Evolutionary conservation across 2,113 vertebrate species (phyloP), one percentile per base, ranked within the genome.

Genomic region (Lepus americanus): DNA sequence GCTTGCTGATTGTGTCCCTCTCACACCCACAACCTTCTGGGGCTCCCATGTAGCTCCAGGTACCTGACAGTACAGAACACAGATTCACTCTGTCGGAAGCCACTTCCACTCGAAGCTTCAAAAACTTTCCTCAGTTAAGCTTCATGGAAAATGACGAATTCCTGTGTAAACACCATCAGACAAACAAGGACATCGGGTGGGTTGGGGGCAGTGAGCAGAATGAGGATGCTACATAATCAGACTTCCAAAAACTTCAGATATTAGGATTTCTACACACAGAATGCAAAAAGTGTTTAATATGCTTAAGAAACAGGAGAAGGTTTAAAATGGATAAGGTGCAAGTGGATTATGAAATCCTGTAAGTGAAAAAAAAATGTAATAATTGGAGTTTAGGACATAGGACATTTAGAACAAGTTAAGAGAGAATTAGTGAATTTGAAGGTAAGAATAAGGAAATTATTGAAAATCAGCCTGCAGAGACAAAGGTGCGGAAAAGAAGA

Each of bases 381-480:
- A 76, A 87, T 29, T 84, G 31, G 25, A 92, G 61, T 90, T 92
- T 33, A 73, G 87, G 82, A 83, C 59, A 87, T 22, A 13, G 44
- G 55, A 84, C 9, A 44, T 81, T 89, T 67, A 92, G 76, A 86
- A 22, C 49, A 92, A 86, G 53, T 49, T 59, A 89, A 94, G 51
- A 84, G 63, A 92, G 39, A 89, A 51, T 89, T 83, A 66, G 25
- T 81, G 31, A 92, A 78, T 66, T 29, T 86, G 92, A 89, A 92
- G 55, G 31, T 29, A 81, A 53, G 91, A 87, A 73, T 72, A 39
- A 77, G 23, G 31, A 89, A 31, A 81, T 49, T 36, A 69, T 53
- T 92, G 69, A 66, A 72, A 92, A 70, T 51, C 12, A 94, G 16
- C 19, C 33, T n/a, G 39, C n/a, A 55, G 51, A 86, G 16, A 61